Evolutionary conservation across 1,140 invertebrate genomes (phyloP), one percentile per base, ranked within the genome.

Genomic region (Pseudoatta argentina): DNA sequence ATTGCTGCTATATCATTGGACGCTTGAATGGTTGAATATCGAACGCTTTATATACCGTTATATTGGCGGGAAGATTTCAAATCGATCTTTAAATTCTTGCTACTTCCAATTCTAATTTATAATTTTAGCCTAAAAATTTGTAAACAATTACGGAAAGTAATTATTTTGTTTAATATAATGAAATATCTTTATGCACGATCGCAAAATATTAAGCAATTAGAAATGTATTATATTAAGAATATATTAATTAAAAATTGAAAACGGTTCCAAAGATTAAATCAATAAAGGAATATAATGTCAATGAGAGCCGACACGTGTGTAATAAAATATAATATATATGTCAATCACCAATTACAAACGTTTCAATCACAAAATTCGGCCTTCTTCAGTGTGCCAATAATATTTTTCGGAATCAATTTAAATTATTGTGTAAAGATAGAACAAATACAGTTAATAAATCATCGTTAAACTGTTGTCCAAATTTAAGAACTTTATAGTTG

Each of bases 21-120:
- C 34, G 24, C 59, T 12, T 10, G 7, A n/a, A 10, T 57, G n/a
- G 55, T n/a, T 21, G 14, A n/a, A 12, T 16, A 16, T 81, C 39
- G n/a, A 81, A 24, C 48, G 48, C 34, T 48, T 24, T 3, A 5
- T 3, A 7, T 18, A 2, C 10, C 16, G 34, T 30, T 30, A 30
- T 0, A 16, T 48, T 59, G 21, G 79, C 79, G 79, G 79, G 79
- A 83, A 83, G 0, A 48, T 82, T 81, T 83, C 57, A 75, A 39
- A 39, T 34, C 67, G 1, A 34, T 12, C 24, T 27, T 44, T 63
- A 27, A 48, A 8, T 27, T 72, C 24, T 48, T 14, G 10, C 6
- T 12, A 51, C 2, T 66, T 78, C 3, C 10, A 78, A 14, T 66
- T 51, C 14, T 27, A 78, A 48, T 48, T 51, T 39, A 1, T 5